Evolutionary conservation across 2,797 vertebrate genomes (phyloP).

Genomic region (Mormyrus hasselquistii): DNA sequence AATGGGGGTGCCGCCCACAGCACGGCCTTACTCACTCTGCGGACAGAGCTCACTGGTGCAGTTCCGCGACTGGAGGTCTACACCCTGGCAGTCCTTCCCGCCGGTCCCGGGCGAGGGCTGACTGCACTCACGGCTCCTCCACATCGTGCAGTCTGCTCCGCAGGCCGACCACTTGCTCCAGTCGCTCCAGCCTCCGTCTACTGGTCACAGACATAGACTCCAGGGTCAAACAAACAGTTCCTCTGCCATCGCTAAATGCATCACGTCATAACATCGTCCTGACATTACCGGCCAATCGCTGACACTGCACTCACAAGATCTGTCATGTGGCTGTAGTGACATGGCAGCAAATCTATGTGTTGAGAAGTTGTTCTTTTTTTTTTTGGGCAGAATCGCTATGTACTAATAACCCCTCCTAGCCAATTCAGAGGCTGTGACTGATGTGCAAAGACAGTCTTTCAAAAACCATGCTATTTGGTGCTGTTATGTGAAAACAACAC

Average conservation of each 20-base stretch:
- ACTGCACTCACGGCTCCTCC: conserved; percentile 89
- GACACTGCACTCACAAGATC: not conserved
- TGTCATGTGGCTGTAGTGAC: not conserved
- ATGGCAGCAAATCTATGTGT: not conserved
- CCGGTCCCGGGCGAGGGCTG: conserved; percentile 87
- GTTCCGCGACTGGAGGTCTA: conserved; percentile 87
- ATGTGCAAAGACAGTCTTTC: conserved; percentile 39
- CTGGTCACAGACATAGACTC: conserved; percentile 55
- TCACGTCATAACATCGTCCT: not conserved
- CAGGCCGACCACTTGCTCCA: conserved; percentile 97
- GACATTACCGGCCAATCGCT: not conserved
- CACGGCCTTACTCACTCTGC: conserved; percentile 75
- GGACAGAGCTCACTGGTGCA: conserved; percentile 91
- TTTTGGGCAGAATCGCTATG: not conserved
- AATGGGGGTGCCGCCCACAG: not conserved
- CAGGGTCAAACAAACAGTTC: not conserved
- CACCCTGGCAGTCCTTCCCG: conserved; percentile 82
- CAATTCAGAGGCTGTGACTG: conserved; percentile 35
- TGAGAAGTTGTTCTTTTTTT: not conserved
- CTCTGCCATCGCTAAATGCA: not conserved
- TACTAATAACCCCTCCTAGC: not conserved
- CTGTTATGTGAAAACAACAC: conserved; percentile 50
- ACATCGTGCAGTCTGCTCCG: conserved; percentile 83
- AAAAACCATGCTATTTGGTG: conserved; percentile 36
- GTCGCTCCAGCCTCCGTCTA: conserved; percentile 88